Evolutionary conservation across 2,797 vertebrate species (phyloP), one percentile per base, ranked within the genome.

Genomic region (Oreortyx pictus): DNA sequence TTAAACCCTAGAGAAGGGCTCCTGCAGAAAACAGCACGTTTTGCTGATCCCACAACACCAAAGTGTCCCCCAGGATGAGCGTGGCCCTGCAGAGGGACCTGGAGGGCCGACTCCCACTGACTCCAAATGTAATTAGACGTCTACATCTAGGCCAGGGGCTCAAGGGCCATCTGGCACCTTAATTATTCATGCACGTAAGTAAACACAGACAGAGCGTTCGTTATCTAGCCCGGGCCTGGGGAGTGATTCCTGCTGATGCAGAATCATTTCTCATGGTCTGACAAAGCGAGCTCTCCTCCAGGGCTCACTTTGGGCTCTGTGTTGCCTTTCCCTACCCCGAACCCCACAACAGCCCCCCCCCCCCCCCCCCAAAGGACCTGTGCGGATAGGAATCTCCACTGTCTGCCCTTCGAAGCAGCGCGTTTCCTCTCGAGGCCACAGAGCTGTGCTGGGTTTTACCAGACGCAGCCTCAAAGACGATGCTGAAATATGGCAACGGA

Each of bases 81-180:
- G 59, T 44, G 41, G 70, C 71, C 50, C 77, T 0, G 0, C 73
- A 54, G 66, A 60, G 73, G 81, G 47, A 70, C 71, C 27, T 39
- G 74, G 47, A 18, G 33, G 35, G 57, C 61, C 92, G 54, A 5
- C 60, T 90, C 61, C 49, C 86, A 80, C 0, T 24, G 92, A 41
- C 65, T 61, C 11, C 61, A 70, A 57, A 52, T 93, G 90, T 92
- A 94, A 94, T 90, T 71, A 86, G 86, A 79, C 2, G 16, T 92
- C 86, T 71, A 31, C 65, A 92, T 88, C 81, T 79, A 91, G 90
- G 93, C 88, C 94, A 77, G 81, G 93, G 90, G 88, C 92, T 94
- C 81, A 57, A 82, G 93, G 93, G 83, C 96, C 92, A 95, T 92
- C 91, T 92, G 94, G 90, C 37, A 86, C 83, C 81, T 95, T 77